These are phyloP conservation scores for Choloepus hoffmanni DNA, from an alignment of 2,113 vertebrate genomes.

Conservation along the genomic window DNA sequence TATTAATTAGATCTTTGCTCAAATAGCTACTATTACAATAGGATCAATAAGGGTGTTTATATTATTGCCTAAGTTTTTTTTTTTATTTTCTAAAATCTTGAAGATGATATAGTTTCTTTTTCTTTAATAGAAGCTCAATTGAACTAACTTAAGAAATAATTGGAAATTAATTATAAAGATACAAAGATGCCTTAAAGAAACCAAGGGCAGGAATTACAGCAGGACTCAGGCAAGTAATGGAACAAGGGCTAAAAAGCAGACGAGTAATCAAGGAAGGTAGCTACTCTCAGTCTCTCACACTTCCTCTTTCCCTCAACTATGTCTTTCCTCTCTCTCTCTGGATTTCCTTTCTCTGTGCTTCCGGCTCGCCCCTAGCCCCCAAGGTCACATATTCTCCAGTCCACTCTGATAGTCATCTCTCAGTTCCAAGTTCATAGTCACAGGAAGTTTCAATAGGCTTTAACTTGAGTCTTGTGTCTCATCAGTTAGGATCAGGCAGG, in stretches of 20 bases:
- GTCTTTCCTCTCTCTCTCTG: neutral
- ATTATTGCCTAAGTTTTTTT: neutral
- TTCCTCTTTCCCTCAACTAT: neutral
- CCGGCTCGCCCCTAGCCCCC: neutral
- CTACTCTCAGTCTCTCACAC: neutral
- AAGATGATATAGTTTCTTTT: neutral
- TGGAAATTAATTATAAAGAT: neutral
- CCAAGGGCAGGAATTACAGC: neutral
- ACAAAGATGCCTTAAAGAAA: neutral
- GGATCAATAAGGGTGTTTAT: neutral
- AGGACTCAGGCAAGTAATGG: neutral
- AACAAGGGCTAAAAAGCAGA: neutral
- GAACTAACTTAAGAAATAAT: neutral
- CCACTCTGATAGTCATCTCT: neutral
- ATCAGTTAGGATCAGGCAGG: neutral
- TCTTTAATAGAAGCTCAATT: neutral
- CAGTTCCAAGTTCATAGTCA: neutral
- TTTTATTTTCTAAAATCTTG: neutral
- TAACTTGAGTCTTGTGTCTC: neutral
- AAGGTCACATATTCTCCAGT: neutral
- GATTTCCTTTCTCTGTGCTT: neutral
- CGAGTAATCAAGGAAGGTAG: neutral
- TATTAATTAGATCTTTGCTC: constrained; percentile 31
- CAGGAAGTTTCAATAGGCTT: neutral
- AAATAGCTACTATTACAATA: neutral